Base-by-base conservation (phyloP, 2,888 invertebrate species). In the Alsophila aescularia region DNA sequence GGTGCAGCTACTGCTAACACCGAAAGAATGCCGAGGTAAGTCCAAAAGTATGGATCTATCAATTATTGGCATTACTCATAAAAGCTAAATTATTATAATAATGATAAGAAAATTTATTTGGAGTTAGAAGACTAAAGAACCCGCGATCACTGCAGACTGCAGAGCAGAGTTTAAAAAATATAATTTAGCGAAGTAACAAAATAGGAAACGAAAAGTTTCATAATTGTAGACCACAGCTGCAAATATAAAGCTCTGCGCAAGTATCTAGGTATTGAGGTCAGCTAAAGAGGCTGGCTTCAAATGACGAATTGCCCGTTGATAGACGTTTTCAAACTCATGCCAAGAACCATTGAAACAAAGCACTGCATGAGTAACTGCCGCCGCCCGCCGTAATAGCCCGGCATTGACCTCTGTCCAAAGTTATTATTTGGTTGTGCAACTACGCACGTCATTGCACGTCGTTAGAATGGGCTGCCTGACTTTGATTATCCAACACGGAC, bases 331-430 rank as follows among this genome's bases (percentile, higher is more conserved):
- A 51, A 51, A 51, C 29, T 24, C 2, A 14, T 12, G 32, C 14
- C 18, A 16, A 24, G 16, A 10, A n/a, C 32, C 31, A 36, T 52
- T 45, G 41, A 50, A 45, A 53, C 52, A 57, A 53, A 49, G 39
- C 31, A 29, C 27, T 32, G 39, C 36, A 47, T 44, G 40, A 47
- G 29, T 45, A 41, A 42, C 41, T 21, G 14, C 16, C 21, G 31
- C 29, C 31, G 21, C 24, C 21, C 8, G 13, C 18, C 53, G 45
- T 54, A 54, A 63, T 54, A 32, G 34, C 37, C 53, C 79, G 81
- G 73, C 83, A 80, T 78, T 83, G 83, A 85, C 80, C 81, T 77
- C 73, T 72, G 71, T 66, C 69, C 41, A 60, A 70, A 72, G 69
- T 62, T 62, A 67, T 70, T 34, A 67, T 68, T 66, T 65, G 61